These are phyloP conservation scores for Corythornis cristatus DNA, from an alignment of 2,113 vertebrate species.

Conservation along the genomic window DNA sequence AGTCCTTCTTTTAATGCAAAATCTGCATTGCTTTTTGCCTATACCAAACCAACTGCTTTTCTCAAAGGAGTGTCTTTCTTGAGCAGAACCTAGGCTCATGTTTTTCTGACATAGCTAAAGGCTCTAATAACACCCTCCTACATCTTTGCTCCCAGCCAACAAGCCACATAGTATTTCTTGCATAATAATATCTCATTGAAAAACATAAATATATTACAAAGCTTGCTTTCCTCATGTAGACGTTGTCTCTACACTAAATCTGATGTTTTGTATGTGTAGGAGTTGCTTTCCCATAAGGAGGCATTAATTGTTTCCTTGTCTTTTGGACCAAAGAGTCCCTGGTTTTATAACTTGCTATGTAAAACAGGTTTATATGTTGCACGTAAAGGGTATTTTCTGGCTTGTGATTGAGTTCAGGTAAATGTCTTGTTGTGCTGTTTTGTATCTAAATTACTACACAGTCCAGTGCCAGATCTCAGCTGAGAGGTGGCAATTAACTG, in stretches of 20 bases:
- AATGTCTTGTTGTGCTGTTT: constrained; percentile 4
- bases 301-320: not conserved
- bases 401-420: not conserved
- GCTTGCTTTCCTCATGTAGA: not conserved
- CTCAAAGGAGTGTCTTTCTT: not conserved
- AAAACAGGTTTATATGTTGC: not conserved
- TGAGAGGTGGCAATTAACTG: not conserved
- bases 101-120: not conserved
- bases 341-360: not conserved
- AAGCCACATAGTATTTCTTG: not conserved
- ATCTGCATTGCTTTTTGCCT: not conserved
- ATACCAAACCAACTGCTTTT: not conserved
- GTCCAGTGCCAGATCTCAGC: not conserved
- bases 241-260: not conserved
- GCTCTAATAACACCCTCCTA: constrained; percentile 6
- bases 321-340: not conserved
- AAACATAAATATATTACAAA: constrained; percentile 9
- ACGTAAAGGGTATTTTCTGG: not conserved
- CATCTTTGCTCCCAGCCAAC: not conserved
- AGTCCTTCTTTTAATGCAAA: not conserved
- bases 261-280: not conserved
- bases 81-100: not conserved
- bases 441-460: not conserved
- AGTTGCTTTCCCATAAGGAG: not conserved
- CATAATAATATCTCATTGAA: not conserved